Conservation (phyloP, 2,113 vertebrate genomes). For the Oncorhynchus kisutch region DNA sequence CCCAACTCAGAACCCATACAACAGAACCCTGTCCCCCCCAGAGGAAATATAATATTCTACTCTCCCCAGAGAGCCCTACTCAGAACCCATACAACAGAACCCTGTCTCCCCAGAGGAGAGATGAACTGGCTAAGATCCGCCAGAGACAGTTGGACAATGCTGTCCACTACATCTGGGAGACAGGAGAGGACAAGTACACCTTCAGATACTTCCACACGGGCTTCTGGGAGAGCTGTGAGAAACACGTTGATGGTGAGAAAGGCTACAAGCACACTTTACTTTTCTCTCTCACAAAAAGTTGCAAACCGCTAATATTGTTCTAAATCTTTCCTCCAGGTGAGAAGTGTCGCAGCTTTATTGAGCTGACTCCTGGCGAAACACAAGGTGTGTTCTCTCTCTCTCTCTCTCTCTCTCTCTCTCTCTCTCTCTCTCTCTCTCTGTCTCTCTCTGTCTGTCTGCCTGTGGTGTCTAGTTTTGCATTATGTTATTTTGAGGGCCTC, state of each 20-base stretch:
- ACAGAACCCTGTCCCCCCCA: too few relatives aligned
- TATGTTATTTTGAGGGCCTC: background rate
- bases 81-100: slow-evolving; percentile 71
- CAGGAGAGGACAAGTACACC: slow-evolving; percentile 81
- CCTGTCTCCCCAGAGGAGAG: slow-evolving; percentile 62
- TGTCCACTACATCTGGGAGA: slow-evolving; percentile 85
- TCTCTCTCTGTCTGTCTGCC: background rate
- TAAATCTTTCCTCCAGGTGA: slow-evolving; percentile 64
- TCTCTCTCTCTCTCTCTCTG: too few relatives aligned
- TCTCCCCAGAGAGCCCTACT: slow-evolving; percentile 68
- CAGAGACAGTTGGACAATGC: slow-evolving; percentile 73
- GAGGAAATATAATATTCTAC: background rate
- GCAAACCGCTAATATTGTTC: background rate
- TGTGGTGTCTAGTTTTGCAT: background rate
- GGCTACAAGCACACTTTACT: background rate
- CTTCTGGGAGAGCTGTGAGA: slow-evolving; percentile 84
- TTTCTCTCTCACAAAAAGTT: too few relatives aligned
- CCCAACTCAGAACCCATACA: too few relatives aligned
- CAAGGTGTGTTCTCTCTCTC: slow-evolving; percentile 61
- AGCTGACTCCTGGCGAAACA: slow-evolving; percentile 78
- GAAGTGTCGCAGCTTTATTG: slow-evolving; percentile 81
- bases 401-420: too few relatives aligned
- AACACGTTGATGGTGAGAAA: slow-evolving; percentile 71
- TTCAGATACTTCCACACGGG: slow-evolving; percentile 84
- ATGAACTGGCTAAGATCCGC: slow-evolving; percentile 70